phyloP scores from a whole-genome alignment of 2,888 invertebrate species.

The Galeopsomyia nigrocyanea region DNA sequence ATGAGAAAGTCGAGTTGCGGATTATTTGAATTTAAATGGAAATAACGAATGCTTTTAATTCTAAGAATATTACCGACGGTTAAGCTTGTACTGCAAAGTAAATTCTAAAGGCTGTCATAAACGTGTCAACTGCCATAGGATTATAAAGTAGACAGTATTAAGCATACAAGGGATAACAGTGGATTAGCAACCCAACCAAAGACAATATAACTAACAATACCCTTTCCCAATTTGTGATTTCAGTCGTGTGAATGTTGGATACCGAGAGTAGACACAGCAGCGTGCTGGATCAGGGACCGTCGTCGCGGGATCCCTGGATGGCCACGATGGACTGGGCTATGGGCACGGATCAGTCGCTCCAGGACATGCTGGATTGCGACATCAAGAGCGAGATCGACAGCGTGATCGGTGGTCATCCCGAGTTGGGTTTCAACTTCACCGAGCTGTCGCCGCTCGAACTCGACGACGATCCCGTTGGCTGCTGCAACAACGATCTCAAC shows the following conservation, averaged over 20 bases:
- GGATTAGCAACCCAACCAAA: too few relatives aligned
- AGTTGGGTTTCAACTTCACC: conserved; percentile 74
- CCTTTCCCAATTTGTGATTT: conserved; percentile 50
- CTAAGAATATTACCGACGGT: too few relatives aligned
- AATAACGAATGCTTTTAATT: too few relatives aligned
- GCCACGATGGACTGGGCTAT: conserved; percentile 72
- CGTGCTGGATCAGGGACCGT: conserved; percentile 66
- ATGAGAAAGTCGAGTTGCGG: too few relatives aligned
- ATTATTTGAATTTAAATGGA: too few relatives aligned
- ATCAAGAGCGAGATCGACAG: conserved; percentile 89
- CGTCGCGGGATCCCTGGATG: conserved; percentile 65
- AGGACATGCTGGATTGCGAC: conserved; percentile 92
- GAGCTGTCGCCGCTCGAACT: conserved; percentile 73
- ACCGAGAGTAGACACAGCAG: conserved; percentile 66
- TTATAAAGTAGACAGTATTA: too few relatives aligned
- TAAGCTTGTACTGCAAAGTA: too few relatives aligned
- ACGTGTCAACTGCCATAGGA: too few relatives aligned
- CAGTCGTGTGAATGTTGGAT: conserved; percentile 68
- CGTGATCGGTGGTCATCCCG: conserved; percentile 77
- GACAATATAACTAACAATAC: too few relatives aligned
- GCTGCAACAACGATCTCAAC: conserved; percentile 59
- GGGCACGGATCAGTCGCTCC: conserved; percentile 77
- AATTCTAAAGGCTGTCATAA: too few relatives aligned
- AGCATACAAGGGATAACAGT: too few relatives aligned
- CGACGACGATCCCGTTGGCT: conserved; percentile 72